Conservation (phyloP, 2,888 invertebrate species). For the Dendrolimus pini region DNA sequence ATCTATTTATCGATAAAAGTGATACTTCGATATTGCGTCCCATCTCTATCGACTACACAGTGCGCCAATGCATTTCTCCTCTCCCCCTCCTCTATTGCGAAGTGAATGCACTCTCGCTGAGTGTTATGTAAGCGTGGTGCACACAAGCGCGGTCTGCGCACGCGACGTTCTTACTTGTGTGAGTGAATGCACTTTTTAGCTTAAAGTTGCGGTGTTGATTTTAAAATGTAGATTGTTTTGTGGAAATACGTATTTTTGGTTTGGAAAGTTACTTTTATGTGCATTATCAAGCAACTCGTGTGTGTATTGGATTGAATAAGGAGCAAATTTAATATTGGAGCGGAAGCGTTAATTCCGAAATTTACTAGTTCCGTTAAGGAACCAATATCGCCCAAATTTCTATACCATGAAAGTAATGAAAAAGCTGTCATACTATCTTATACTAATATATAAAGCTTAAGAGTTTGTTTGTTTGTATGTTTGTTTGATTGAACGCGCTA, state of each 20-base stretch:
- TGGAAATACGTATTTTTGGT: slow-evolving; percentile 11
- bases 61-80: slow-evolving; percentile 53
- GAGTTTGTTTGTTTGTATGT: too few species aligned
- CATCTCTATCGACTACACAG: slow-evolving; percentile 26
- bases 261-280: not conserved
- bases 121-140: slow-evolving; percentile 52
- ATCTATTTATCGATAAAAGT: too few species aligned
- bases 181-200: slow-evolving; percentile 22
- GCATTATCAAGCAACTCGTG: too few species aligned
- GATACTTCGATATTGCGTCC: not conserved
- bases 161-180: slow-evolving; percentile 9
- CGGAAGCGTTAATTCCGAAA: too few species aligned
- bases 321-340: too few species aligned
- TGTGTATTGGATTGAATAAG: too few species aligned
- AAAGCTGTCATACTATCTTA: too few species aligned
- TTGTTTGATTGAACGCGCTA: too few species aligned
- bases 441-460: too few species aligned
- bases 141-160: slow-evolving; percentile 26
- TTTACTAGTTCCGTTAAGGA: too few species aligned
- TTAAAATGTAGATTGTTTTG: slow-evolving; percentile 10
- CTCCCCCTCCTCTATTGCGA: slow-evolving; percentile 17
- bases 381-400: too few species aligned
- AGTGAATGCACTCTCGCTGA: slow-evolving; percentile 70
- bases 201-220: not conserved
- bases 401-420: too few species aligned